These are phyloP conservation scores for Lepidostoma basale DNA, from an alignment of 1,140 invertebrate genomes.

Conservation along the genomic window DNA sequence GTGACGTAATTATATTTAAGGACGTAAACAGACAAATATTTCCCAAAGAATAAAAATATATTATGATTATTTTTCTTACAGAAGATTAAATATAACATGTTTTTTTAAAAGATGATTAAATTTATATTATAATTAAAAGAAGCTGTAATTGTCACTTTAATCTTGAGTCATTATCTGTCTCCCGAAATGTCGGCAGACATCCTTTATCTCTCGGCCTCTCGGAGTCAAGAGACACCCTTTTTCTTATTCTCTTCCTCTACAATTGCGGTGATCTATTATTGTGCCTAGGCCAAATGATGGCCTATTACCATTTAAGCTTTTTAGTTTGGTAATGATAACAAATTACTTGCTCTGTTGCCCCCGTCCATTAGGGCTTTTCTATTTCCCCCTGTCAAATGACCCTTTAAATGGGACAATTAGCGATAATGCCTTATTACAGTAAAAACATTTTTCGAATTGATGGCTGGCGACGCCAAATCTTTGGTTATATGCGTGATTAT, in stretches of 20 bases:
- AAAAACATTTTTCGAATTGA: constrained; percentile 2
- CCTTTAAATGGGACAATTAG: constrained; percentile 20
- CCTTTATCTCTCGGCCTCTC: constrained; percentile 3
- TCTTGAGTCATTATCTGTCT: constrained; percentile 34
- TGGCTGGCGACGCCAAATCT: neutral
- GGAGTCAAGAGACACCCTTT: neutral
- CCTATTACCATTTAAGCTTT: constrained; percentile 39
- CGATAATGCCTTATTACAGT: constrained; percentile 21
- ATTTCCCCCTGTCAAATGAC: constrained; percentile 15
- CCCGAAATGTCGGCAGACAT: neutral
- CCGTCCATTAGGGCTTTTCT: constrained; percentile 14
- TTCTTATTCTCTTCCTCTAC: constrained; percentile 10
- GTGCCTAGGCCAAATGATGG: constrained; percentile 28
- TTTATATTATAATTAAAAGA: constrained; percentile 6
- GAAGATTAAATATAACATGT: too few species aligned
- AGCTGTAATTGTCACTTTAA: constrained; percentile 20
- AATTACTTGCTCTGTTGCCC: constrained; percentile 23
- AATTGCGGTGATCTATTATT: constrained; percentile 42
- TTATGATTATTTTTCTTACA: too few species aligned
- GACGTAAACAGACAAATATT: too few species aligned
- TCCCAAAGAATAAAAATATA: too few species aligned
- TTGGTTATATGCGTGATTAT: too few species aligned
- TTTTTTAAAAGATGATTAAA: neutral
- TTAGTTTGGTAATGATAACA: constrained; percentile 42
- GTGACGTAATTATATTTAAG: too few species aligned